These are phyloP conservation scores for Pentalonia nigronervosa DNA, from an alignment of 1,140 invertebrate species.

Conservation along the genomic window DNA sequence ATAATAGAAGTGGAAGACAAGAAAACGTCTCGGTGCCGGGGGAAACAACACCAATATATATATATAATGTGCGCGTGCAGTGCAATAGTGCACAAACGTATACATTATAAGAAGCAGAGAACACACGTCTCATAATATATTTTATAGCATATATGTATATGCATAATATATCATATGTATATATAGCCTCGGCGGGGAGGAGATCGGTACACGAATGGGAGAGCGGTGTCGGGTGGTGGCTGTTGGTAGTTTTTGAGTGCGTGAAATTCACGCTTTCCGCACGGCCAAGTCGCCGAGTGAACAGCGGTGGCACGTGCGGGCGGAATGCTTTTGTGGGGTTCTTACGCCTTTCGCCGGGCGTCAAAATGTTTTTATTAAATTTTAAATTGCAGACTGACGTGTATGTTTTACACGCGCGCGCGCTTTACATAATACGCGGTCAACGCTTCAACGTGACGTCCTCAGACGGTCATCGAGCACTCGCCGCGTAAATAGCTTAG, in stretches of 20 bases:
- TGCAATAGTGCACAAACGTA: background rate
- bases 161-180: background rate
- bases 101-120: background rate
- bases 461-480: background rate
- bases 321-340: conserved; percentile 52
- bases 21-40: background rate
- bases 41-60: background rate
- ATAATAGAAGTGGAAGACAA: background rate
- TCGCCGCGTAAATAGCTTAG: background rate
- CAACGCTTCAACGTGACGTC: background rate
- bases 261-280: conserved; percentile 52
- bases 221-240: background rate
- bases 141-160: background rate
- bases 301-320: conserved; percentile 31
- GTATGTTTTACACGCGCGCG: conserved; percentile 23
- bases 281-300: conserved; percentile 28
- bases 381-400: conserved; percentile 48
- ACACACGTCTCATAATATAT: conserved; percentile 3
- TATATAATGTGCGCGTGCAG: too few species aligned
- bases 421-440: background rate
- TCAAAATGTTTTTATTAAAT: conserved; percentile 57
- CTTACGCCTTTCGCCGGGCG: conserved; percentile 24
- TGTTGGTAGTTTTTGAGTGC: conserved; percentile 28
- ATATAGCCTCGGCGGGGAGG: background rate
- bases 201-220: background rate